Conservation (phyloP, 2,113 vertebrate genomes). For the Hemiscyllium ocellatum region DNA sequence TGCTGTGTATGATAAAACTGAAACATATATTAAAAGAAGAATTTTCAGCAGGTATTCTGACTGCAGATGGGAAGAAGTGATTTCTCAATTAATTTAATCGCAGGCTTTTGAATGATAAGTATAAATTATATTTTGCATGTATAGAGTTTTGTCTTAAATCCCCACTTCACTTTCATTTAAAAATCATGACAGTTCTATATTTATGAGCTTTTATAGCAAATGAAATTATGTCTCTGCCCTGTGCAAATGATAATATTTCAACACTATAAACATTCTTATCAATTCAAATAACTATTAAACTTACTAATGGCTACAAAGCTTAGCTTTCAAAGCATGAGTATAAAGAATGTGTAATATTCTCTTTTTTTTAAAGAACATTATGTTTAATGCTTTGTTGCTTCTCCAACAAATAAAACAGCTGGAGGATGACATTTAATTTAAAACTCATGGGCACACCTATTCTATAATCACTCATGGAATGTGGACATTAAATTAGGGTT, state of each 20-base stretch:
- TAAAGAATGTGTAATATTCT: neutral
- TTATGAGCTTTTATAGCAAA: neutral
- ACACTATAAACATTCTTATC: neutral
- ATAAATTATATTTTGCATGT: neutral
- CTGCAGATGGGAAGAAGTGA: neutral
- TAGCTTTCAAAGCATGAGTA: neutral
- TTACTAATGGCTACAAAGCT: neutral
- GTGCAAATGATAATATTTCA: neutral
- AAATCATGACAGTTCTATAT: neutral
- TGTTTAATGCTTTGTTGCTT: constrained; percentile 47
- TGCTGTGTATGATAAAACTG: neutral
- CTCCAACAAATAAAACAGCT: constrained; percentile 41
- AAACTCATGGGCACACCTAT: constrained; percentile 52
- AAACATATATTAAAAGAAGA: neutral
- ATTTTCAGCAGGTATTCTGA: neutral
- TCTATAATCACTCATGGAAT: neutral
- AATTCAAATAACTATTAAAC: neutral
- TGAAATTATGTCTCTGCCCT: neutral
- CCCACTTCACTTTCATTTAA: neutral
- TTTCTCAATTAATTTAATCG: neutral
- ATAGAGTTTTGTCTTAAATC: neutral
- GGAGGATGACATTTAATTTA: constrained; percentile 59
- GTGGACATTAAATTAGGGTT: neutral
- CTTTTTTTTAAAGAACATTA: constrained; percentile 46
- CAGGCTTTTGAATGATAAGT: neutral